Base-by-base conservation (phyloP, 2,888 invertebrate species). In the Trissolcus japonicus region DNA sequence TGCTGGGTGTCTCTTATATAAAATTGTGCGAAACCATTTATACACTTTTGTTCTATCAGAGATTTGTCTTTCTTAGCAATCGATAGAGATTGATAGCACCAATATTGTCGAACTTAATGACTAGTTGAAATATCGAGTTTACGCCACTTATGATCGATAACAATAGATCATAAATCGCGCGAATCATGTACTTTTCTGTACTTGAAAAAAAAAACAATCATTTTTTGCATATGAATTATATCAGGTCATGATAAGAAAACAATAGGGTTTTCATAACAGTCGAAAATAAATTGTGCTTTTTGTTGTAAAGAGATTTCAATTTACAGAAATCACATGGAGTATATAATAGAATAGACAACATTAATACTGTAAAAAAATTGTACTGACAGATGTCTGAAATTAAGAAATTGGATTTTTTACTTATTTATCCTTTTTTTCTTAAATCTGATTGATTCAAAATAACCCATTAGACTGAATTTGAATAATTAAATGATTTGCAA, bases 141-240 rank as follows among this genome's bases (percentile, higher is more conserved):
- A 48, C 48, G 2, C 48, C 16, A 16, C 48, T 14, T 16, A 16
- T 48, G 16, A 48, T 48, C 16, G 7, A 16, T 48, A 48, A 48
- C 48, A 48, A 48, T 48, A 48, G 48, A 16, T 48, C 48, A 48
- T 48, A 48, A 48, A 48, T 48, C 16, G 16, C 16, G 9, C 9
- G 16, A 48, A 48, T 48, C 16, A 17, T 16, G 9, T 14, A 16
- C 48, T 48, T 48, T 43, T 16, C n/a, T 16, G 16, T 16, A 48
- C 16, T 43, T 6, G 11, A 48, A 14, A n/a, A 48, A 16, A 16
- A 48, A 16, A n/a, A 48, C 6, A 0, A 16, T 48, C n/a, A n/a
- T n/a, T n/a, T 48, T 48, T 48, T 48, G 48, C 16, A 48, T 48
- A 48, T 48, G 16, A 48, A 48, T 48, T 48, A 16, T 48, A 48